Percentiles rank a stretch among this genome's conserved stretches.
Conservation (phyloP, 2,113 vertebrate genomes). For the Parus major region DNA sequence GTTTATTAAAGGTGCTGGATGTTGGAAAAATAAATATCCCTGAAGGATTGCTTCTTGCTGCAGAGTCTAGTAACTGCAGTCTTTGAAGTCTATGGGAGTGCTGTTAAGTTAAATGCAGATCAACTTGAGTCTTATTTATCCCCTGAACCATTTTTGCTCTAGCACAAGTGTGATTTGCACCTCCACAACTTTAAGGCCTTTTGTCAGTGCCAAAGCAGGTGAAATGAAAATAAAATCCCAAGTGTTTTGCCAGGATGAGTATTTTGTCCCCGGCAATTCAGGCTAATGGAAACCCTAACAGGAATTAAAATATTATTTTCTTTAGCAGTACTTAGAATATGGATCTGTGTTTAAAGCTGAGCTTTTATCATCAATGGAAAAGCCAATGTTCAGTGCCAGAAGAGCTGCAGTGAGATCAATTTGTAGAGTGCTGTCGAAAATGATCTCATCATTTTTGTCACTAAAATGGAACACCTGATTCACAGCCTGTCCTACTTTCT, state of each 20-base stretch:
- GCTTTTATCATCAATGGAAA: slow-evolving; percentile 40
- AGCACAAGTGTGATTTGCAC: slow-evolving; percentile 31
- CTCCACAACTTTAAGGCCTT: neutral
- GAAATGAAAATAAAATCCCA: slow-evolving; percentile 9
- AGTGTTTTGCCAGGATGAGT: neutral
- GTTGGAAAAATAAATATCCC: slow-evolving; percentile 27
- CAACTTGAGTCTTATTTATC: slow-evolving; percentile 6
- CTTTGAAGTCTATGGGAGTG: slow-evolving; percentile 27
- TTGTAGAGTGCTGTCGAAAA: slow-evolving; percentile 60
- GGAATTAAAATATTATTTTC: slow-evolving; percentile 57
- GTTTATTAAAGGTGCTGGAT: slow-evolving; percentile 50
- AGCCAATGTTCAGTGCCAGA: slow-evolving; percentile 40
- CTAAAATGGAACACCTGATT: slow-evolving; percentile 52
- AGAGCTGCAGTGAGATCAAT: slow-evolving; percentile 63
- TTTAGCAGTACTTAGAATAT: slow-evolving; percentile 44
- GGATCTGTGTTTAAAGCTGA: slow-evolving; percentile 26
- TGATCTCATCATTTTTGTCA: slow-evolving; percentile 63
- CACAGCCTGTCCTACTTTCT: slow-evolving; percentile 49
- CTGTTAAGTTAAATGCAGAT: slow-evolving; percentile 25
- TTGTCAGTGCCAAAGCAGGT: slow-evolving; percentile 21
- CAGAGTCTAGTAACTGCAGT: slow-evolving; percentile 2
- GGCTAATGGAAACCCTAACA: slow-evolving; percentile 55
- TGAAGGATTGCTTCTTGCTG: slow-evolving; percentile 43
- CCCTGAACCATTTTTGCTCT: slow-evolving; percentile 11
- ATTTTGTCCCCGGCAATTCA: slow-evolving; percentile 36